Evolutionary conservation across 2,888 invertebrate species (phyloP).

Genomic region (Euplagia quadripunctaria): DNA sequence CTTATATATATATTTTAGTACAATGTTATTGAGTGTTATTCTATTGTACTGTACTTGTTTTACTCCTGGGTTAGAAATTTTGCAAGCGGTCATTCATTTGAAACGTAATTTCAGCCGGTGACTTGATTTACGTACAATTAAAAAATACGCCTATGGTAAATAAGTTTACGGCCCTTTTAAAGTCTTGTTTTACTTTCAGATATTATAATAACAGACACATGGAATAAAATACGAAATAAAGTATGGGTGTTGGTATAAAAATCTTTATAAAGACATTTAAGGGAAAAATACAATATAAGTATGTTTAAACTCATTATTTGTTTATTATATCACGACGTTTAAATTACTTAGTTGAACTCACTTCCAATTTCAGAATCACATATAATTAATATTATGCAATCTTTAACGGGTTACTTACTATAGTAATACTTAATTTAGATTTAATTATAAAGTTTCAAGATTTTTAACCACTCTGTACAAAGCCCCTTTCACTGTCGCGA

Average conservation of each 20-base stretch:
- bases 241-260: background rate
- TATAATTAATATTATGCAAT: constrained; percentile 7
- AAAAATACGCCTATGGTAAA: background rate
- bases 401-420: background rate
- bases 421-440: constrained; percentile 1
- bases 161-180: background rate
- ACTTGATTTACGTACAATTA: background rate
- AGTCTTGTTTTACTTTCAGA: background rate
- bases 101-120: background rate
- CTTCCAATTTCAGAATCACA: background rate
- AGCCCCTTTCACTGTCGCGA: constrained; percentile 67
- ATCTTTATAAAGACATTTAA: background rate
- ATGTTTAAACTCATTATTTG: no score
- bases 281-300: no score
- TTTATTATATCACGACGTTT: background rate
- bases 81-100: background rate
- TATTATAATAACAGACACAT: background rate
- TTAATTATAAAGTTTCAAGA: constrained; percentile 17
- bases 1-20: constrained; percentile 28
- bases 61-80: background rate
- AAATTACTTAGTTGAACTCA: background rate
- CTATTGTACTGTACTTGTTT: background rate
- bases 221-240: background rate
- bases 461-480: constrained; percentile 55
- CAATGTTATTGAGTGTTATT: background rate